These are phyloP conservation scores for Morelia viridis DNA, from an alignment of 2,797 vertebrate species.

Conservation along the genomic window DNA sequence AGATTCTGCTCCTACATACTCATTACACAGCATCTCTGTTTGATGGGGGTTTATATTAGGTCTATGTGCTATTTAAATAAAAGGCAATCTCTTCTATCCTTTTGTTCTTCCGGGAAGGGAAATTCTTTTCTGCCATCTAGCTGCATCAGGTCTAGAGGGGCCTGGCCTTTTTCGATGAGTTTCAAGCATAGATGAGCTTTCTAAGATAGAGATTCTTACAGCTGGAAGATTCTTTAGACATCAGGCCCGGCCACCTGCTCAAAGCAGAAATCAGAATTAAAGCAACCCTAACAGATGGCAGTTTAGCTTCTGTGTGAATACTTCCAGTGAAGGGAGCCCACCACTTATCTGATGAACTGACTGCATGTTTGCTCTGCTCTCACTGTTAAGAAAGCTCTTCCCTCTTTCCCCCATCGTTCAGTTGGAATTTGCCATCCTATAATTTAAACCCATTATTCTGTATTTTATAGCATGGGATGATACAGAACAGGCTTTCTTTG, in stretches of 20 bases:
- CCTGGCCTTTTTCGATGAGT: constrained; percentile 37
- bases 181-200: neutral
- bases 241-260: neutral
- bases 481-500: neutral
- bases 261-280: neutral
- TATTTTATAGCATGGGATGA: neutral
- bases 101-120: neutral
- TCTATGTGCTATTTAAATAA: neutral
- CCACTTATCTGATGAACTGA: neutral
- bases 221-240: neutral
- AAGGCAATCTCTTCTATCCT: neutral
- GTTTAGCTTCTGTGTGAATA: neutral
- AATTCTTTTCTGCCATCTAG: neutral
- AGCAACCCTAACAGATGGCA: neutral
- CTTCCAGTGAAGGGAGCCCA: neutral
- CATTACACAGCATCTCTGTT: neutral
- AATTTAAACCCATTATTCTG: neutral
- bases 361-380: neutral
- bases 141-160: constrained; percentile 22
- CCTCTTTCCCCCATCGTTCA: neutral
- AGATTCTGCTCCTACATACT: neutral
- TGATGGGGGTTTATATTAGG: neutral
- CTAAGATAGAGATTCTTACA: neutral
- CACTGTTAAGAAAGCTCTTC: neutral
- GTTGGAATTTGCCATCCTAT: neutral